Evolutionary conservation across 2,888 invertebrate species (phyloP).

Genomic region (Philereme transversata): DNA sequence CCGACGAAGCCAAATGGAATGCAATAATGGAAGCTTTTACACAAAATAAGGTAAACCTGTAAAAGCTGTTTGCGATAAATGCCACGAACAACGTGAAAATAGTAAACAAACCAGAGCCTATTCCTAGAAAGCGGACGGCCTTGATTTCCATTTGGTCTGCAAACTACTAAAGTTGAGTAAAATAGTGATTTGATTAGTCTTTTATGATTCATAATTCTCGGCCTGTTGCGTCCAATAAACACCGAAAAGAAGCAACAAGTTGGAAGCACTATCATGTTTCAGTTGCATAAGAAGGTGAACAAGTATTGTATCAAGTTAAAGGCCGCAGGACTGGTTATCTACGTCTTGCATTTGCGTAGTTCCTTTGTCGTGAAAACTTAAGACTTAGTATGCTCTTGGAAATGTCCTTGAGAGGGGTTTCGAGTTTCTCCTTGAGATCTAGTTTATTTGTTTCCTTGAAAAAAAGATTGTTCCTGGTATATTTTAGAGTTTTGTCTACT

Average conservation of each 20-base stretch:
- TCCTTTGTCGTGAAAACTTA: conserved; percentile 14
- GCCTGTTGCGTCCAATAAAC: conserved; percentile 31
- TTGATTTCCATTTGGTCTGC: conserved; percentile 10
- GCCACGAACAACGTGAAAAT: not conserved
- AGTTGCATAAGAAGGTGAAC: conserved; percentile 37
- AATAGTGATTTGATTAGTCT: conserved; percentile 11
- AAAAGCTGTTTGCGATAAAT: no score
- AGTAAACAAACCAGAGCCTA: conserved; percentile 2
- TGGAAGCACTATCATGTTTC: conserved; percentile 25
- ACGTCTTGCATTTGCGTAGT: conserved; percentile 5
- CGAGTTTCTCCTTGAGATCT: conserved; percentile 2
- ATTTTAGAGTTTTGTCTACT: no score
- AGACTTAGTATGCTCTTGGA: conserved; percentile 1
- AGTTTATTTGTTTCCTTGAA: not conserved
- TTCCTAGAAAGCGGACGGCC: conserved; percentile 17
- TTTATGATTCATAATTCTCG: conserved; percentile 16
- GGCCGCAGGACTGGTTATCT: conserved; percentile 22
- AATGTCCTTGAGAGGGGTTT: conserved; percentile 11
- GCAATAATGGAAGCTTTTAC: no score
- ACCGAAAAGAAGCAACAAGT: conserved; percentile 23
- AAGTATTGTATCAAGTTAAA: conserved; percentile 31
- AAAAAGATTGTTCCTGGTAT: not conserved
- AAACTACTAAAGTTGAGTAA: conserved; percentile 3
- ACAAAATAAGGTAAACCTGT: no score
- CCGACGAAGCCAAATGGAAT: no score